A percentile compares a stretch with the other conserved stretches of the same genome.
Conservation (phyloP, 2,797 vertebrate species). For the Zenarchopterus dispar region DNA sequence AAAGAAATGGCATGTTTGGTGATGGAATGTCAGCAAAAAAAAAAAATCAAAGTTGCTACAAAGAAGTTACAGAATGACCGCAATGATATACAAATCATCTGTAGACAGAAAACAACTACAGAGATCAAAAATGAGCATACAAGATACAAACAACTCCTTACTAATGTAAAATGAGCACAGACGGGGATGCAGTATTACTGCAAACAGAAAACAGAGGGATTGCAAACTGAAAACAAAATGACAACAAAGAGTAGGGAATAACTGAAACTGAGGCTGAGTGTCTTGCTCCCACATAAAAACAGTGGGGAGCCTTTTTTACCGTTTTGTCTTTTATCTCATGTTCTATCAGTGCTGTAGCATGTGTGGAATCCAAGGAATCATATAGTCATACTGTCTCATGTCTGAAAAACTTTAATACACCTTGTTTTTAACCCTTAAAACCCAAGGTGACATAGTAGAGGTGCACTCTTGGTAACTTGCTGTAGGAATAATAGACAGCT, state of each 20-base stretch:
- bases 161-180: not conserved
- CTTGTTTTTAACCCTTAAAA: conserved; percentile 1
- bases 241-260: not conserved
- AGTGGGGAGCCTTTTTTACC: not conserved
- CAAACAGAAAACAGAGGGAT: not conserved
- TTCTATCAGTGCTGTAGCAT: not conserved
- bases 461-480: too few relatives aligned
- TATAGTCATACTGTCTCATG: not conserved
- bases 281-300: not conserved
- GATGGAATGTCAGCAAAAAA: not conserved
- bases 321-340: not conserved
- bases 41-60: not conserved
- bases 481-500: too few relatives aligned
- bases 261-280: not conserved
- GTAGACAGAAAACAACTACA: not conserved
- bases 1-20: not conserved
- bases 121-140: too few relatives aligned
- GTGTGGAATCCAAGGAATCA: not conserved
- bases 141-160: too few relatives aligned
- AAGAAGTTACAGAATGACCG: not conserved
- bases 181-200: not conserved
- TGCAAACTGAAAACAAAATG: not conserved
- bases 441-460: too few relatives aligned
- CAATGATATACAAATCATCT: not conserved
- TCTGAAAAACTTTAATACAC: conserved; percentile 6